Conservation (phyloP, 2,888 invertebrate genomes). For the Stratiomys singularior region DNA sequence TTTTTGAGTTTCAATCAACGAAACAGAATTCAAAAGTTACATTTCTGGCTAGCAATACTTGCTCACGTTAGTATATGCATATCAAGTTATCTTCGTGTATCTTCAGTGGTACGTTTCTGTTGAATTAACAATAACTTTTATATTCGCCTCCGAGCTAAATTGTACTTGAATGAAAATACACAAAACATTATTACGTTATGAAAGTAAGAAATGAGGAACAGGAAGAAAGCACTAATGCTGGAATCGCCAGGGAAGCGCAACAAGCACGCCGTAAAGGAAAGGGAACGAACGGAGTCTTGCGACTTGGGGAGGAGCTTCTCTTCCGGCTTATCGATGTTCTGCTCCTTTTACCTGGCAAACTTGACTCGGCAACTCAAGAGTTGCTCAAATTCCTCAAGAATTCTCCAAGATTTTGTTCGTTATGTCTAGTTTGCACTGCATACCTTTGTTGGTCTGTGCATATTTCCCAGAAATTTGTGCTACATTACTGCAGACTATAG, state of each 20-base stretch:
- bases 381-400: conserved; percentile 17
- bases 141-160: background rate
- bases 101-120: background rate
- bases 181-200: background rate
- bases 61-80: no score
- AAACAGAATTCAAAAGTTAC: no score
- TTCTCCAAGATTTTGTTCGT: conserved; percentile 28
- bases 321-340: background rate
- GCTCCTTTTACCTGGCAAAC: background rate
- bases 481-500: background rate
- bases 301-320: background rate
- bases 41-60: no score
- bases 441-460: background rate
- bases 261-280: background rate
- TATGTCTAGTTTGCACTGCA: background rate
- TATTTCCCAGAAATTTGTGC: background rate
- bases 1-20: no score
- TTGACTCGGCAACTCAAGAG: conserved; percentile 13
- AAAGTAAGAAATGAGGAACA: no score
- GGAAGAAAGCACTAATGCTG: background rate
- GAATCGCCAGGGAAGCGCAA: background rate
- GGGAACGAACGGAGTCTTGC: background rate
- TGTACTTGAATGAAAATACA: background rate
- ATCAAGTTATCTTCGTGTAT: background rate
- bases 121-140: conserved; percentile 12